These are phyloP conservation scores for Varanus salvator DNA, from an alignment of 2,113 vertebrate genomes.

Conservation along the genomic window DNA sequence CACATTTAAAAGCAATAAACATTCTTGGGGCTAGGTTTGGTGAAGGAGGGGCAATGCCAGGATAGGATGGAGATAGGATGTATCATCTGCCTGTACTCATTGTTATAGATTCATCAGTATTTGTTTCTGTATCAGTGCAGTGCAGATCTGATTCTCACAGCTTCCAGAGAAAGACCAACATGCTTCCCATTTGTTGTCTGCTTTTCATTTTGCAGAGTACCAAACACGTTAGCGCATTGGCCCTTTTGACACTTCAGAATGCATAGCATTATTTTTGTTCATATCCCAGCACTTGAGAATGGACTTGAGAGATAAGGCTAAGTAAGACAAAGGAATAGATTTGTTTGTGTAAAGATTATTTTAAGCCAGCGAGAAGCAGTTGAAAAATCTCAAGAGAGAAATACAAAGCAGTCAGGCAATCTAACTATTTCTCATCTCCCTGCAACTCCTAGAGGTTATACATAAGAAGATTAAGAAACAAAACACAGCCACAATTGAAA, in stretches of 20 bases:
- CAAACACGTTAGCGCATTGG: slow-evolving; percentile 51
- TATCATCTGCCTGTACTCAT: neutral
- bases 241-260: slow-evolving; percentile 50
- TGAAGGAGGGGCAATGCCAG: neutral
- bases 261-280: slow-evolving; percentile 61
- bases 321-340: slow-evolving; percentile 74
- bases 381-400: slow-evolving; percentile 65
- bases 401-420: slow-evolving; percentile 57
- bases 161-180: too few relatives aligned
- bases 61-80: neutral
- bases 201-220: neutral
- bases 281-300: slow-evolving; percentile 63
- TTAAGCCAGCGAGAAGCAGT: slow-evolving; percentile 70
- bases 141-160: too few relatives aligned
- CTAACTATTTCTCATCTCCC: slow-evolving; percentile 56
- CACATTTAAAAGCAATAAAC: too few relatives aligned
- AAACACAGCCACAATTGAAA: slow-evolving; percentile 65
- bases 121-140: too few relatives aligned
- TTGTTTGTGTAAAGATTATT: slow-evolving; percentile 76
- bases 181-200: neutral
- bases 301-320: slow-evolving; percentile 69
- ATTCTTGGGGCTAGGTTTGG: too few relatives aligned
- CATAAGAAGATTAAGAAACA: slow-evolving; percentile 78
- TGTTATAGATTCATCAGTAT: too few relatives aligned
- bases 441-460: slow-evolving; percentile 70